These are phyloP conservation scores for Otis tarda DNA, from an alignment of 2,113 vertebrate species.

Conservation along the genomic window DNA sequence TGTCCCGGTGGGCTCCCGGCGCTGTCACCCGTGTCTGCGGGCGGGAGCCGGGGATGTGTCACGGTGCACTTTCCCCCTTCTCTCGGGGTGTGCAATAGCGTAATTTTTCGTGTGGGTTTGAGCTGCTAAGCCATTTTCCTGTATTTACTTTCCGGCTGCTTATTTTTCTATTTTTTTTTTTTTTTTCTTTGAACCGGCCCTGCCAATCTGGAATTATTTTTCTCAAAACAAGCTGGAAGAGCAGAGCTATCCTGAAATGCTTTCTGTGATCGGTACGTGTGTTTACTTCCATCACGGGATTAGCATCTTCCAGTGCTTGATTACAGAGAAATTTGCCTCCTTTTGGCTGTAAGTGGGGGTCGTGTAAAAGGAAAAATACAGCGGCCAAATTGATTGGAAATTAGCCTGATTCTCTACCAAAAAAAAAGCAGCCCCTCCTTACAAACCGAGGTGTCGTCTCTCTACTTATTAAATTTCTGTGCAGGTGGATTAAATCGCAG, in stretches of 20 bases:
- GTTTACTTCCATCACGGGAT: constrained; percentile 29
- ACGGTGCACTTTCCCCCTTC: neutral
- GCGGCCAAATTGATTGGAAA: neutral
- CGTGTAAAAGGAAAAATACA: neutral
- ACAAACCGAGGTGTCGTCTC: neutral
- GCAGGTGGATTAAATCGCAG: neutral
- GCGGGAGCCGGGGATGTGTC: neutral
- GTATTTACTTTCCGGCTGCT: neutral
- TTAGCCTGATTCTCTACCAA: neutral
- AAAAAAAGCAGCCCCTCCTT: neutral
- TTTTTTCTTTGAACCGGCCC: neutral
- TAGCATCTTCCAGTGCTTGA: neutral
- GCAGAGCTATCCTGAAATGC: neutral
- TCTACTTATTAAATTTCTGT: neutral
- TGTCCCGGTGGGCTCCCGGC: neutral
- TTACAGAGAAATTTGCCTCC: neutral
- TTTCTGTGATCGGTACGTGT: neutral
- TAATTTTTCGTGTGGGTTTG: constrained; percentile 13
- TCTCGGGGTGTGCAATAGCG: neutral
- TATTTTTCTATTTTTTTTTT: neutral
- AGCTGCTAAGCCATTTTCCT: neutral
- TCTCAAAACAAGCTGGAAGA: neutral
- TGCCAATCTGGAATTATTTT: neutral
- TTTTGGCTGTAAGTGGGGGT: neutral
- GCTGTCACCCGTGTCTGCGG: constrained; percentile 11